Conservation (phyloP, 2,113 vertebrate genomes). For the Mungos mungo region DNA sequence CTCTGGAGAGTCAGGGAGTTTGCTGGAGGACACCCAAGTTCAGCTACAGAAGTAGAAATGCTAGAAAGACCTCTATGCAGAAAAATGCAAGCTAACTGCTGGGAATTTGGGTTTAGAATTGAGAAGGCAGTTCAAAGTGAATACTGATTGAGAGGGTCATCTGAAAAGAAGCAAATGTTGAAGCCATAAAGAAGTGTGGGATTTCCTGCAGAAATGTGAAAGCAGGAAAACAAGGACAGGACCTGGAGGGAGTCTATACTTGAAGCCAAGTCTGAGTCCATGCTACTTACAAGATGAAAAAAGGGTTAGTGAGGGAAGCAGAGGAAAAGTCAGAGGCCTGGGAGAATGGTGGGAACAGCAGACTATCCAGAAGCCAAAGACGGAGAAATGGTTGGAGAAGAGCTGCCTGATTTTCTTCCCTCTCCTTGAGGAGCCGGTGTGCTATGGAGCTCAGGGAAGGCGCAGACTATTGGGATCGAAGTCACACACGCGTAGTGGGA, state of each 20-base stretch:
- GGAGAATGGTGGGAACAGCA: neutral
- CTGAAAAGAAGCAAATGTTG: neutral
- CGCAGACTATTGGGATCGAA: neutral
- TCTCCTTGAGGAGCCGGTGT: accelerated
- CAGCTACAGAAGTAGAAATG: neutral
- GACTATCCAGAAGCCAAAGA: neutral
- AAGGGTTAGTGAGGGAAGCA: neutral
- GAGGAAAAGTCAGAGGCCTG: neutral
- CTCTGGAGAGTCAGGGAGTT: neutral
- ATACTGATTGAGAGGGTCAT: neutral
- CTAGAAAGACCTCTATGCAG: accelerated
- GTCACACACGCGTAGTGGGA: accelerated
- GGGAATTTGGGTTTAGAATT: neutral
- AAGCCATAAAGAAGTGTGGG: neutral
- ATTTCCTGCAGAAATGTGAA: neutral
- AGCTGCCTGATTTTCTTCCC: accelerated
- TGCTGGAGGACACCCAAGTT: accelerated
- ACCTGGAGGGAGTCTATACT: accelerated
- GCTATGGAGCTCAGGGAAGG: neutral
- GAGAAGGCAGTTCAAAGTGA: neutral
- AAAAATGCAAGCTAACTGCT: neutral
- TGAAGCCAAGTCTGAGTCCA: neutral
- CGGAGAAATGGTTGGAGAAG: neutral
- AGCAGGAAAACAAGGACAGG: neutral
- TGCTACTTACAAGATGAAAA: neutral